Base-by-base conservation (phyloP, 2,797 vertebrate genomes). In the Anisognathus igniventris region DNA sequence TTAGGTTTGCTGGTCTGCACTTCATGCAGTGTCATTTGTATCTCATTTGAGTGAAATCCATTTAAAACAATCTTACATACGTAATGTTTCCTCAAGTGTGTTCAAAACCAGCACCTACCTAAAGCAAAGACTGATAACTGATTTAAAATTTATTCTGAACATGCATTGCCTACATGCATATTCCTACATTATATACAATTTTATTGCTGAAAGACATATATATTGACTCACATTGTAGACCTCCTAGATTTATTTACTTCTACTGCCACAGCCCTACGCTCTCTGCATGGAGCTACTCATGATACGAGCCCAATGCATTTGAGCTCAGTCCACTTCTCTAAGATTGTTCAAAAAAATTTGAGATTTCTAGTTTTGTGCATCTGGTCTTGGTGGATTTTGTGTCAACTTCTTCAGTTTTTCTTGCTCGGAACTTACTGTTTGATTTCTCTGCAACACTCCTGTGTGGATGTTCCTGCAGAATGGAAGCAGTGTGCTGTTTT, bases 81-180 rank as follows among this genome's bases (percentile, higher is more conserved):
- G 0, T 61, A 70, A 45, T 30, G 18, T 66, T 85, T 83, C 60
- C 53, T 83, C 37, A 30, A 24, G 39, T 51, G n/a, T 70, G 28
- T 94, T 95, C 54, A 82, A 83, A 92, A 68, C 79, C 60, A 82
- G 51, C 62, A 58, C 42, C 33, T 79, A 60, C 31, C 57, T 92
- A 71, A 90, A 91, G 75, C 64, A 84, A 56, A 82, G 48, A 60
- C 19, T 51, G 31, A n/a, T 54, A 54, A 62, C 28, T 72, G 66
- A 40, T 91, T 75, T 95, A 48, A 66, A 71, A 56, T 80, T 84
- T 57, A 76, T 82, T 82, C 71, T 74, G 65, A 66, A 62, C 31
- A 61, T 39, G 25, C 51, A 37, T 37, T 87, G 70, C 74, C 82
- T 42, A 42, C 42, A 19, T 42, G 54, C 51, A 42, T 66, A 65